Base-by-base conservation (phyloP, 1,140 invertebrate genomes). In the Meloidogyne exigua region DNA sequence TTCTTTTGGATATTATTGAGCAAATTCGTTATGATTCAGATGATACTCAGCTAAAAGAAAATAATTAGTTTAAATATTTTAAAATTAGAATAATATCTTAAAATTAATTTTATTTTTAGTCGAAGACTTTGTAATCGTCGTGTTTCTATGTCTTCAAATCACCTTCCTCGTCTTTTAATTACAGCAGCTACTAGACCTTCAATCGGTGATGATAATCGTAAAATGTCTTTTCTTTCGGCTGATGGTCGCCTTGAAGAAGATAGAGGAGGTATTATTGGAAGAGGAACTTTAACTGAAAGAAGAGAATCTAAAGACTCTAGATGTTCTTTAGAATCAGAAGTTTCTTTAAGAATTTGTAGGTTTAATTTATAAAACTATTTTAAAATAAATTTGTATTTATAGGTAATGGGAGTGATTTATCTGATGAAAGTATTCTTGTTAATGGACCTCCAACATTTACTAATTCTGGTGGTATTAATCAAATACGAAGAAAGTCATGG, bases 181-280 rank as follows among this genome's bases (percentile, higher is more conserved):
- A 86, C 85, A n/a, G 85, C 85, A 7, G 85, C 85, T 25, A 57
- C 18, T n/a, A 70, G 85, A 25, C 85, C 85, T 12, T 86, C 84
- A 21, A 74, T 87, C 75, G 68, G 77, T 68, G 81, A 77, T 13
- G 82, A 84, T 39, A 66, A 75, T 44, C 72, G 85, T 42, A 86
- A 86, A 72, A 86, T 87, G 85, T 86, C 85, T 32, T 86, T 87
- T 70, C 79, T 86, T 21, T 86, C 84, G 5, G 85, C 85, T 5
- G 84, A 86, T 62, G 84, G 84, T 23, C 78, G 84, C 25, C 72
- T 86, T 32, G 84, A 86, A 68, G 49, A 57, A n/a, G 84, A 86
- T 68, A 73, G 80, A 18, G 66, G 66, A 15, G 44, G 13, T 0
- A n/a, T n/a, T n/a, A n/a, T 7, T n/a, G 49, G 18, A 57, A n/a